Conservation (phyloP, 2,797 vertebrate species). For the Avahi laniger region DNA sequence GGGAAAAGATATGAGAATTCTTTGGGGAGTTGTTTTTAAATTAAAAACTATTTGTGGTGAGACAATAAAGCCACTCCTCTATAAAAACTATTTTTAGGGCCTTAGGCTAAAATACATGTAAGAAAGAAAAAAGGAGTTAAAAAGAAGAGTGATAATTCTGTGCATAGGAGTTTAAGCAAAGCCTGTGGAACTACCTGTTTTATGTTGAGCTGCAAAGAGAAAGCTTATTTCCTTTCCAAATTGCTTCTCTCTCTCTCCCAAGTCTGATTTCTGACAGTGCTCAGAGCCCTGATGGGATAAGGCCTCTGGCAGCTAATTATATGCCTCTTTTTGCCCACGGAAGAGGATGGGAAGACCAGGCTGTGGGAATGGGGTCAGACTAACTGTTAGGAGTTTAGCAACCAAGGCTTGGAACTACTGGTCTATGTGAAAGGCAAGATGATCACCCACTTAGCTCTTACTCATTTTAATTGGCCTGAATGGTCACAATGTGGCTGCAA, state of each 20-base stretch:
- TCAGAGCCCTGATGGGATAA: neutral
- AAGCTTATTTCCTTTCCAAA: neutral
- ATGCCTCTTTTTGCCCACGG: neutral
- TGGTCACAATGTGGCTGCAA: neutral
- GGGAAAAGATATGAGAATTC: neutral
- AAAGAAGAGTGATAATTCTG: neutral
- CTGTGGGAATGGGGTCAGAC: neutral
- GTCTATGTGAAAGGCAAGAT: neutral
- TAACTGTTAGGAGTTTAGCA: neutral
- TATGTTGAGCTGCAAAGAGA: conserved; percentile 3
- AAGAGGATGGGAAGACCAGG: neutral
- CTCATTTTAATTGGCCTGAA: neutral
- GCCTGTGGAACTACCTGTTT: neutral
- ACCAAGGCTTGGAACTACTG: neutral
- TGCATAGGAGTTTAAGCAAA: neutral
- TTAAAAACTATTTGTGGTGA: conserved; percentile 39
- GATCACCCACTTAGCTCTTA: neutral
- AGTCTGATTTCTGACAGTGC: neutral
- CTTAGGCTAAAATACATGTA: conserved; percentile 1
- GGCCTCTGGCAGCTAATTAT: too few relatives aligned
- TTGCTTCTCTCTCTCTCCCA: neutral
- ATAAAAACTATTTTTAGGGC: conserved; percentile 36
- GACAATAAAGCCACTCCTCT: conserved; percentile 39
- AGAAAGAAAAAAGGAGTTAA: neutral
- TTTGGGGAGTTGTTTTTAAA: conserved; percentile 49